Conservation (phyloP, 1,140 invertebrate genomes). For the Drosophila bocqueti region DNA sequence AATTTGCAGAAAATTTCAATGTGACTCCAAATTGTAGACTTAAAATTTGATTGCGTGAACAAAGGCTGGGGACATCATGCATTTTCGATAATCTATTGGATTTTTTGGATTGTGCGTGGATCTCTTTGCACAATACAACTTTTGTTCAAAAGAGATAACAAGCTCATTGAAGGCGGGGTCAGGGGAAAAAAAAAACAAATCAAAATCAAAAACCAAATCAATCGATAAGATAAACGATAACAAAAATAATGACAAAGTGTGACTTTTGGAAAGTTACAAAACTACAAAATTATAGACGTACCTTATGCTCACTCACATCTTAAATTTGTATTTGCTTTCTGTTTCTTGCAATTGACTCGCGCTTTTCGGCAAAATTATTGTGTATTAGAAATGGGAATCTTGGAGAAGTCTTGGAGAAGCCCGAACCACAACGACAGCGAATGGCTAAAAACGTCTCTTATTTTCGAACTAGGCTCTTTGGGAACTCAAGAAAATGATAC, state of each 20-base stretch:
- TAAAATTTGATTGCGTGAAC: background rate
- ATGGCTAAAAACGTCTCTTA: constrained; percentile 58
- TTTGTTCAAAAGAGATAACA: constrained; percentile 30
- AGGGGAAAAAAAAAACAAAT: constrained; percentile 14
- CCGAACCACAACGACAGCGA: constrained; percentile 54
- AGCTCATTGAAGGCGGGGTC: constrained; percentile 22
- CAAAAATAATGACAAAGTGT: constrained; percentile 46
- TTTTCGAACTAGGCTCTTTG: constrained; percentile 50
- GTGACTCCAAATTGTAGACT: constrained; percentile 4
- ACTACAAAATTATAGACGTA: constrained; percentile 72
- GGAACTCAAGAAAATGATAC: constrained; percentile 25
- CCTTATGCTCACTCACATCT: constrained; percentile 85
- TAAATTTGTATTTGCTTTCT: constrained; percentile 80
- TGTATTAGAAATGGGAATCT: constrained; percentile 39
- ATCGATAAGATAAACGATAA: constrained; percentile 60
- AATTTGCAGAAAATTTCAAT: constrained; percentile 12
- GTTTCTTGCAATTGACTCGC: constrained; percentile 61
- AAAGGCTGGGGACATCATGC: constrained; percentile 25
- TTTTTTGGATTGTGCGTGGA: constrained; percentile 24
- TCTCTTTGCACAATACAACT: constrained; percentile 18
- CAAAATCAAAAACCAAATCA: constrained; percentile 45
- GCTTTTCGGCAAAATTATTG: constrained; percentile 42
- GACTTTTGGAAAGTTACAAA: constrained; percentile 52
- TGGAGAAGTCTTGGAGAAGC: constrained; percentile 54
- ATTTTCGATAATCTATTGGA: constrained; percentile 35